Conservation (phyloP, 1,140 invertebrate genomes). For the Lordiphosa mommai region DNA sequence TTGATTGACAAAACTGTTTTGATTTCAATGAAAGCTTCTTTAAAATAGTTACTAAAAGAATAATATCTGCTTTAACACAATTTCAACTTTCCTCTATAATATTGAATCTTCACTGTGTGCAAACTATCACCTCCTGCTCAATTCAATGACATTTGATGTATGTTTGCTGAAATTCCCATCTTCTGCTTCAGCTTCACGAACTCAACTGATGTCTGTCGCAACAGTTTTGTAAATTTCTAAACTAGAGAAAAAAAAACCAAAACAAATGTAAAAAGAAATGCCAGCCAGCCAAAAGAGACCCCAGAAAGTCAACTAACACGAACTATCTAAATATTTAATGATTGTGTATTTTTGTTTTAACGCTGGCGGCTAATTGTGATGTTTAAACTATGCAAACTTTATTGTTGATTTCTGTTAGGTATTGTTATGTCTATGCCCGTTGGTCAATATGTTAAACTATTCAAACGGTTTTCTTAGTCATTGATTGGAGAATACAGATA, state of each 20-base stretch:
- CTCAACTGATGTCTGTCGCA: background rate
- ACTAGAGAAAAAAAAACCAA: no score
- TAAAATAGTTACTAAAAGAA: no score
- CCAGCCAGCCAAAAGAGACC: slow-evolving; percentile 1
- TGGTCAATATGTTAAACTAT: slow-evolving; percentile 48
- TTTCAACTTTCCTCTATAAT: background rate
- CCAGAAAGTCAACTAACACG: background rate
- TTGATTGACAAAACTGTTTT: no score
- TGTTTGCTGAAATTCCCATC: background rate
- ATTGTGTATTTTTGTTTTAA: slow-evolving; percentile 4
- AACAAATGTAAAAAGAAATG: background rate
- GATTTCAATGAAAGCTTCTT: no score
- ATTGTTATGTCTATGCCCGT: slow-evolving; percentile 8
- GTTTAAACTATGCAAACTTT: slow-evolving; percentile 27
- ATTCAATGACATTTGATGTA: background rate
- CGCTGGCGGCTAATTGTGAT: slow-evolving; percentile 2
- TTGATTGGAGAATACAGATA: no score
- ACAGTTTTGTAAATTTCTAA: slow-evolving; percentile 5
- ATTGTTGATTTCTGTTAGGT: slow-evolving; percentile 6
- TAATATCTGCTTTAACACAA: no score
- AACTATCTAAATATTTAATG: slow-evolving; percentile 9
- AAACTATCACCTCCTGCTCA: background rate
- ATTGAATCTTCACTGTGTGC: background rate
- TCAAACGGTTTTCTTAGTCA: slow-evolving; percentile 36
- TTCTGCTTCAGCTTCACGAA: background rate